Evolutionary conservation across 2,888 invertebrate species (phyloP), one percentile per base, ranked within the genome.

Genomic region (Amaurobius ferox): DNA sequence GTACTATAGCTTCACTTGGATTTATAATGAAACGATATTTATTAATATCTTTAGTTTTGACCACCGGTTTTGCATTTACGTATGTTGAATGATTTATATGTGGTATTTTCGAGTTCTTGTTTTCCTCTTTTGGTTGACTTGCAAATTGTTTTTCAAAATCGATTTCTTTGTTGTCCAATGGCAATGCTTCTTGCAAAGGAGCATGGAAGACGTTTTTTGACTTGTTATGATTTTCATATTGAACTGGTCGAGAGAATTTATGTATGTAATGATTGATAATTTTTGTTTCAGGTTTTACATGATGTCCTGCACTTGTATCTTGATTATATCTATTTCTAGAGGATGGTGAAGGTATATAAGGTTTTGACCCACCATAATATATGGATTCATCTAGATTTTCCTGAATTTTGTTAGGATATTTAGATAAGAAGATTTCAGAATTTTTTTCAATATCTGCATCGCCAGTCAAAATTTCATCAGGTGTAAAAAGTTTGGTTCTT

Each of bases 331-430:
- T 9, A 9, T 35, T 5, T 35, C 35, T 5, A 35, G 35, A 35
- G 35, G 35, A 9, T 6, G 78, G 61, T 23, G 48, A 32, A 0
- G 32, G 61, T 9, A 40, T 23, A 32, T 71, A 40, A 11, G 71
- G 70, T 11, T 79, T 79, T 16, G 55, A 71, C 9, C 71, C 79
- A 5, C 79, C 79, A n/a, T 30, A 26, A 32, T 71, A 79, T 28
- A 39, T 62, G 3, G 28, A 29, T n/a, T 44, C 64, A 13, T 77
- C 32, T 28, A 16, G 30, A 32, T 32, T 26, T 16, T 32, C 48
- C 35, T 19, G 3, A 48, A 48, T 3, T 6, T 30, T 16, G 0
- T 16, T 70, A 16, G 6, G 7, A 32, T 35, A 16, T 7, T 26
- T n/a, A 13, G 48, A 32, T 19, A 23, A 3, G 35, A 19, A 1